These are phyloP conservation scores for Pungitius pungitius DNA, from an alignment of 2,113 vertebrate genomes.

Conservation along the genomic window DNA sequence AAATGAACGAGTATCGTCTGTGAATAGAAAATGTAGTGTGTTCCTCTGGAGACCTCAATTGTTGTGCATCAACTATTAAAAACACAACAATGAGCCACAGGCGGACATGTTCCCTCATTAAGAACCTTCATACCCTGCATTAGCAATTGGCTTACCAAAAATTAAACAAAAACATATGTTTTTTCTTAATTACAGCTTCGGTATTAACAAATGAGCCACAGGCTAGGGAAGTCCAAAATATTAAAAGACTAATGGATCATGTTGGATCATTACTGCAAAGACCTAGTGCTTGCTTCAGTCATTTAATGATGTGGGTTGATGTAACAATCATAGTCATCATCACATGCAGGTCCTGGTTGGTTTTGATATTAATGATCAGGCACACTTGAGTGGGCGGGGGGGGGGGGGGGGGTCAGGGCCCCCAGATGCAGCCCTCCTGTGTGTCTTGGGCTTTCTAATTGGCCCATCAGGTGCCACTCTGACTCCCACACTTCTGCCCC, in stretches of 20 bases:
- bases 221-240: neutral
- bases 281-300: neutral
- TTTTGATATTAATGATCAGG: conserved; percentile 33
- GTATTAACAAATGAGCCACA: neutral
- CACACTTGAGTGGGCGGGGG: conserved; percentile 33
- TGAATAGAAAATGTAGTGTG: neutral
- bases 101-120: neutral
- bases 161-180: neutral
- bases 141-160: neutral
- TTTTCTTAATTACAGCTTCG: neutral
- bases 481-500: conserved; percentile 33
- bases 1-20: neutral
- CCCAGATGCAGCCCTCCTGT: conserved; percentile 33
- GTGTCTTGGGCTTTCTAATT: conserved; percentile 66
- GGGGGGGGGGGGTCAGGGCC: conserved; percentile 35
- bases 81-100: neutral
- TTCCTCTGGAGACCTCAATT: neutral
- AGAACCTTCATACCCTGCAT: neutral
- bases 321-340: conserved; percentile 40
- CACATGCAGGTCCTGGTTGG: conserved; percentile 1
- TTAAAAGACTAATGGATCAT: neutral
- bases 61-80: neutral
- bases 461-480: conserved; percentile 57
- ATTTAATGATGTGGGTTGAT: conserved; percentile 2
- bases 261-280: neutral